Percentiles rank a stretch among this genome's conserved stretches.
phyloP scores from a whole-genome alignment of 2,797 vertebrate species.

The Xiphorhynchus erythropygius region DNA sequence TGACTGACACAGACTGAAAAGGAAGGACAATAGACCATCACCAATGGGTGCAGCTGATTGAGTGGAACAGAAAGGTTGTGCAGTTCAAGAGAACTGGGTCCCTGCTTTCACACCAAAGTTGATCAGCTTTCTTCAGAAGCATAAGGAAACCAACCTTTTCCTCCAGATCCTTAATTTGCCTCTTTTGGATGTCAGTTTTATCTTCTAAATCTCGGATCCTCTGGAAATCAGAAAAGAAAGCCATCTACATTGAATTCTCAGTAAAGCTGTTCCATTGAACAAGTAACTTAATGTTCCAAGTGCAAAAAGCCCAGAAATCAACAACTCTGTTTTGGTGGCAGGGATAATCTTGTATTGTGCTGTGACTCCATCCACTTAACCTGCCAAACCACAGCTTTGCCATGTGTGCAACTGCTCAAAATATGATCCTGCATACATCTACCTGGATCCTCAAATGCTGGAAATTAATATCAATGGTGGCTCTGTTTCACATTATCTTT shows the following conservation, averaged over 20 bases:
- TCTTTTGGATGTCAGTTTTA: conserved; percentile 98
- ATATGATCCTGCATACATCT: neutral
- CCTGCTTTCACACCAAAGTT: neutral
- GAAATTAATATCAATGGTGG: neutral
- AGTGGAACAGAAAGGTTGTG: neutral
- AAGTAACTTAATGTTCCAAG: neutral
- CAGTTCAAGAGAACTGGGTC: neutral
- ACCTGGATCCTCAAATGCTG: neutral
- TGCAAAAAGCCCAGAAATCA: neutral
- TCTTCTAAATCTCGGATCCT: conserved; percentile 98
- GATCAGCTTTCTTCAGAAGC: neutral
- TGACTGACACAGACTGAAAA: neutral
- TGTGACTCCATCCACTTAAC: neutral
- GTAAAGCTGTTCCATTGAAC: neutral
- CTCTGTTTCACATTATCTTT: neutral
- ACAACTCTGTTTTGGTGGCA: neutral
- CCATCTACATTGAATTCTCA: neutral
- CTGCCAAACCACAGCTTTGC: neutral
- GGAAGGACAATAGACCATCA: neutral
- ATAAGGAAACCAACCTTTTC: conserved; percentile 88
- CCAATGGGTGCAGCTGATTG: neutral
- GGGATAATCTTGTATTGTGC: neutral
- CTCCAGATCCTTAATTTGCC: conserved; percentile 98
- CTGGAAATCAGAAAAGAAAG: conserved; percentile 75
- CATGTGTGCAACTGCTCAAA: neutral